A percentile compares a stretch with the other conserved stretches of the same genome.
Conservation (phyloP, 2,888 invertebrate genomes). For the Hesperia comma region DNA sequence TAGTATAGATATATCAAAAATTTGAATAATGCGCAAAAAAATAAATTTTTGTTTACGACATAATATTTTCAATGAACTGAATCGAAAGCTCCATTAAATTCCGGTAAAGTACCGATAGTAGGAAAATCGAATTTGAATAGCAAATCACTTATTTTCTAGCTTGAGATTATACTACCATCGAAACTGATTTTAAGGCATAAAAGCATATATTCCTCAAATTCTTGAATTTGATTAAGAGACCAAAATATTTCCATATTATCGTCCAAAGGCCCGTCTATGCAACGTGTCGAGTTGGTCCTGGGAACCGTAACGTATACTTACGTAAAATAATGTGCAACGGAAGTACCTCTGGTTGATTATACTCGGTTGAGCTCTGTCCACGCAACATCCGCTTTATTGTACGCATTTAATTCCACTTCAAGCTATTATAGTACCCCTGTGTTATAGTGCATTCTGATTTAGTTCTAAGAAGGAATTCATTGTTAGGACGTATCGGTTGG, state of each 20-base stretch:
- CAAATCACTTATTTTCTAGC: too few species aligned
- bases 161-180: too few species aligned
- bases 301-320: slow-evolving; percentile 36
- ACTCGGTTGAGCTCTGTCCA: slow-evolving; percentile 53
- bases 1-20: too few species aligned
- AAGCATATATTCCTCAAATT: too few species aligned
- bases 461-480: slow-evolving; percentile 40
- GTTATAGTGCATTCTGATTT: slow-evolving; percentile 39
- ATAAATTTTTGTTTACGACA: too few species aligned
- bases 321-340: slow-evolving; percentile 51
- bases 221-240: too few species aligned
- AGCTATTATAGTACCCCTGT: slow-evolving; percentile 45
- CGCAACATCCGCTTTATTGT: slow-evolving; percentile 74
- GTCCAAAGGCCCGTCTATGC: neutral
- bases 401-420: slow-evolving; percentile 54
- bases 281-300: slow-evolving; percentile 23
- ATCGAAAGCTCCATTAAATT: too few species aligned
- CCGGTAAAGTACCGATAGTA: too few species aligned
- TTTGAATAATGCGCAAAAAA: too few species aligned
- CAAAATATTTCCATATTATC: neutral
- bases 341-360: slow-evolving; percentile 67
- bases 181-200: too few species aligned
- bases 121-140: too few species aligned
- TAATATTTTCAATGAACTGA: too few species aligned
- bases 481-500: slow-evolving; percentile 38